Percentiles rank a stretch among this genome's conserved stretches.
phyloP scores from a whole-genome alignment of 2,888 invertebrate species.

The Platycheirus rosarum region DNA sequence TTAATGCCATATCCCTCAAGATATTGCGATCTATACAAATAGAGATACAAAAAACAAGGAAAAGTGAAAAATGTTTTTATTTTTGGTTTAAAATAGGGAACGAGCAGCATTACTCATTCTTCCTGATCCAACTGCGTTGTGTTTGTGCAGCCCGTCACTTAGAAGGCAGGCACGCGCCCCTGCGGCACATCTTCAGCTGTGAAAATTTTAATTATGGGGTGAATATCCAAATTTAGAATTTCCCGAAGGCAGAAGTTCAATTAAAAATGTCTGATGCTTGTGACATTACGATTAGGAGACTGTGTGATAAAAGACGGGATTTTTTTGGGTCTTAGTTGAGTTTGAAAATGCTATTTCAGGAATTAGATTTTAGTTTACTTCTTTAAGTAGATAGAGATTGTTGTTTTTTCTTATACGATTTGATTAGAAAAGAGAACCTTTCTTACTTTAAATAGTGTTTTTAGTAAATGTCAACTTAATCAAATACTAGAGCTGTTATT shows the following conservation, averaged over 20 bases:
- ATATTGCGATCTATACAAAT: not conserved
- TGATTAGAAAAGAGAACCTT: too few species aligned
- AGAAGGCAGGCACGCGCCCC: conserved; percentile 49
- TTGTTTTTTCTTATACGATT: not conserved
- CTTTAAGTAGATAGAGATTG: conserved; percentile 7
- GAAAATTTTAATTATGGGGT: conserved; percentile 43
- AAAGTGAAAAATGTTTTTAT: not conserved
- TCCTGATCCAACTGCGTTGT: conserved; percentile 3
- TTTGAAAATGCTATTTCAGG: not conserved
- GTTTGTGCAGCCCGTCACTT: too few species aligned
- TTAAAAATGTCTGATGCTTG: conserved; percentile 31
- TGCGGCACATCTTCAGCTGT: conserved; percentile 32
- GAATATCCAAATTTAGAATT: conserved; percentile 58
- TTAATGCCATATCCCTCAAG: not conserved
- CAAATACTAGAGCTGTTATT: too few species aligned
- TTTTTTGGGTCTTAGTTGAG: not conserved
- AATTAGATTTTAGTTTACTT: conserved; percentile 44
- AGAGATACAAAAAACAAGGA: not conserved
- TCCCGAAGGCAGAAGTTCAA: conserved; percentile 23
- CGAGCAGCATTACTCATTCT: conserved; percentile 31
- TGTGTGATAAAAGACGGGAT: not conserved
- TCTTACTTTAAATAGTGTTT: too few species aligned
- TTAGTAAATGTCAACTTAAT: too few species aligned
- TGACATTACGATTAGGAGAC: conserved; percentile 20
- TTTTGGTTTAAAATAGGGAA: conserved; percentile 9